Base-by-base conservation (phyloP, 2,797 vertebrate genomes). In the Yasuhikotakia modesta region DNA sequence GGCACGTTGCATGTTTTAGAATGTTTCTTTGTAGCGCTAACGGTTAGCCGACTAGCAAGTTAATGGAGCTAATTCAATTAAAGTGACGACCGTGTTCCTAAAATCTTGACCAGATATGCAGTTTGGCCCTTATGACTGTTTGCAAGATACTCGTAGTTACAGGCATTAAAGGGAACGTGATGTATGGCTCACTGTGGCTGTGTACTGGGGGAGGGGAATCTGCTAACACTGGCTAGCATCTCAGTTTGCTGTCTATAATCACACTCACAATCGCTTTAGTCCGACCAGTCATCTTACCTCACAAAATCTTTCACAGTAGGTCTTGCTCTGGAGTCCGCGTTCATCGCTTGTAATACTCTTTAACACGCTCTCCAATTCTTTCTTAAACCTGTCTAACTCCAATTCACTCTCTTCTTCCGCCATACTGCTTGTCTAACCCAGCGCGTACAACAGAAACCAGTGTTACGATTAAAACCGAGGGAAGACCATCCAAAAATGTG, bases 321-420 rank as follows among this genome's bases (percentile, higher is more conserved):
- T 84, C 89, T 93, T 89, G 74, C 94, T 92, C 50, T 93, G 89
- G 61, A 87, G 78, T 6, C 86, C 90, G 27, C 85, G 43, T 32
- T 91, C 90, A 39, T 85, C 93, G 22, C 82, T 65, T 53, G 89
- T 84, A 7, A 85, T 86, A 5, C 86, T 88, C 64, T 88, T 82
- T 50, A 90, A 87, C 79, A 97, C 91, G 85, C 90, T 90, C 87
- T 93, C 90, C 27, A 98, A 86, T 82, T 96, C 94, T 84, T 93
- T 89, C 45, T 94, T 93, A 53, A 99, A 93, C 86, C 92, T 92
- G 87, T 94, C 94, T 84, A 94, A 93, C 89, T 97, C 96, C 88
- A 90, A 90, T 76, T 92, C 94, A 88, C 92, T 94, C 90, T 95
- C 94, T 87, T 95, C 95, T 93, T 98, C 96, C 96, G 97, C 96